phyloP scores from a whole-genome alignment of 1,140 invertebrate genomes.

The Drosophila busckii region DNA sequence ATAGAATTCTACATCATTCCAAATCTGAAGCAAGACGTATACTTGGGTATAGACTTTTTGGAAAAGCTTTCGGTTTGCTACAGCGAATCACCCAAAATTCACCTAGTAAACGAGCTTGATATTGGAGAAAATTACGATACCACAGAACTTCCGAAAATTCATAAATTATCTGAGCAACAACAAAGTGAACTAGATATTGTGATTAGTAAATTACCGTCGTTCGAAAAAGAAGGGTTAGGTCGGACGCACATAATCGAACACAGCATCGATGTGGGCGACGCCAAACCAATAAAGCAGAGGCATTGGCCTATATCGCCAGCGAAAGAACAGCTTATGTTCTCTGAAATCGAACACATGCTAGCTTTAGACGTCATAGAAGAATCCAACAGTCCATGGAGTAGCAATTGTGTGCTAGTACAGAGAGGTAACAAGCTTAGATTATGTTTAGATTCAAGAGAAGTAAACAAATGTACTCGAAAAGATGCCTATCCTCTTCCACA shows the following conservation, averaged over 20 bases:
- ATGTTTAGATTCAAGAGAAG: constrained; percentile 28
- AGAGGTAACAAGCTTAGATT: constrained; percentile 14
- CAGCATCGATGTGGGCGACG: constrained; percentile 1
- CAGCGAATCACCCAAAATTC: too few species aligned
- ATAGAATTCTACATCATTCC: too few species aligned
- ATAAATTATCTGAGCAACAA: background rate
- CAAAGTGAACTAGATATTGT: background rate
- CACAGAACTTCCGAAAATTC: constrained; percentile 9
- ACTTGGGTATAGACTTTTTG: constrained; percentile 3
- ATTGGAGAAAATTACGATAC: too few species aligned
- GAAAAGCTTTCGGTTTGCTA: too few species aligned
- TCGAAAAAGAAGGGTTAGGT: constrained; percentile 4
- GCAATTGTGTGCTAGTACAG: constrained; percentile 17
- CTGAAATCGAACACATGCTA: constrained; percentile 18
- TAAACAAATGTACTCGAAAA: constrained; percentile 21
- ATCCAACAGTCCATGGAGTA: constrained; percentile 28
- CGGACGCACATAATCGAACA: constrained; percentile 8
- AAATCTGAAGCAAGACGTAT: constrained; percentile 2
- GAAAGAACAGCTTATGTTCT: constrained; percentile 8
- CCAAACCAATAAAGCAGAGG: constrained; percentile 12
- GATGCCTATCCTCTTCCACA: constrained; percentile 32
- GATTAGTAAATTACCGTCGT: too few species aligned
- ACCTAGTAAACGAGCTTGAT: too few species aligned
- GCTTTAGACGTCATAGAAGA: constrained; percentile 21
- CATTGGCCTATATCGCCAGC: constrained; percentile 17